These are phyloP conservation scores for Hydrocynus forskahlii DNA, from an alignment of 2,797 vertebrate species.

Conservation along the genomic window DNA sequence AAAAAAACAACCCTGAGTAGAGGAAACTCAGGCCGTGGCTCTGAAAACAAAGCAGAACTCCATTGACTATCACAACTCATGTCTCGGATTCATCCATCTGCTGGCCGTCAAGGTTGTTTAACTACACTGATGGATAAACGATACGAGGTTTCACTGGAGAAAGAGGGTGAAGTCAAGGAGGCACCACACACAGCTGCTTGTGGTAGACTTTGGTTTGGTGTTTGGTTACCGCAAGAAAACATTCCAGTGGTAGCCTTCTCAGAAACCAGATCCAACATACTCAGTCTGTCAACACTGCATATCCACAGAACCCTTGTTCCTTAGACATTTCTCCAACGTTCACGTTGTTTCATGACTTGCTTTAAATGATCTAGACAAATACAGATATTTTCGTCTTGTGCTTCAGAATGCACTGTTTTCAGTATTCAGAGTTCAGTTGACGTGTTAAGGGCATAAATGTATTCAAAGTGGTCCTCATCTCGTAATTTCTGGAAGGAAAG, in stretches of 20 bases:
- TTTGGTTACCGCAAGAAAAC: conserved; percentile 65
- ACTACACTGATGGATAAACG: conserved; percentile 50
- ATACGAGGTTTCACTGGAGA: conserved; percentile 47
- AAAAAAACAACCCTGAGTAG: conserved; percentile 26
- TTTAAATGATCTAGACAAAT: background rate
- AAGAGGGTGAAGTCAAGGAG: conserved; percentile 40
- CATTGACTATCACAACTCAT: conserved; percentile 25
- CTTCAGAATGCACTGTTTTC: background rate
- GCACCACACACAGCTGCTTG: conserved; percentile 51
- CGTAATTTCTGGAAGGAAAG: conserved; percentile 21
- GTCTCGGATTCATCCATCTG: conserved; percentile 45
- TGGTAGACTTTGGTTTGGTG: conserved; percentile 51
- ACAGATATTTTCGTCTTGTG: background rate
- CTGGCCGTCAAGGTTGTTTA: conserved; percentile 49
- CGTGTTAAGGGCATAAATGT: conserved; percentile 4
- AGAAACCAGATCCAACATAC: conserved; percentile 47
- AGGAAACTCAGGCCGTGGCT: conserved; percentile 6
- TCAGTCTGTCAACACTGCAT: conserved; percentile 45
- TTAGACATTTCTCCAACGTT: background rate
- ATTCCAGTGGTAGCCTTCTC: conserved; percentile 60
- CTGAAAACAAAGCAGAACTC: conserved; percentile 1
- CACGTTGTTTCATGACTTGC: background rate
- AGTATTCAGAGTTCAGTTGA: background rate
- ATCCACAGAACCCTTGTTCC: background rate
- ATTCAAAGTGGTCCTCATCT: conserved; percentile 3